Percentiles rank a stretch among this genome's conserved stretches.
phyloP scores from a whole-genome alignment of 2,797 vertebrate species.

The Crocidura indochinensis region DNA sequence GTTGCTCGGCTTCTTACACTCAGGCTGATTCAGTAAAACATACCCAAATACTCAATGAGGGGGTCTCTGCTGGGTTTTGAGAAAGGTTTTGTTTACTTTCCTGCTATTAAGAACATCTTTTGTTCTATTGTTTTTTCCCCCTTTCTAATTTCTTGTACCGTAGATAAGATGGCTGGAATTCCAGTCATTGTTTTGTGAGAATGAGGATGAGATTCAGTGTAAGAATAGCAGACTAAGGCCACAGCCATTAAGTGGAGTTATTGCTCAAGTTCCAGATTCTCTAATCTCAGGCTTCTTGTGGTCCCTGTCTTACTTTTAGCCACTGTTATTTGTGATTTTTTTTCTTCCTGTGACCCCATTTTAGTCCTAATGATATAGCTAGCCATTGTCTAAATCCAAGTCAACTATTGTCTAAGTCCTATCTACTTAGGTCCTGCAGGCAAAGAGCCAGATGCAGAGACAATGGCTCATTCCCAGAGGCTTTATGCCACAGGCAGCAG shows the following conservation, averaged over 20 bases:
- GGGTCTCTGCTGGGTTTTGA: neutral
- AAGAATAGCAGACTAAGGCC: neutral
- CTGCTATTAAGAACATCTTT: neutral
- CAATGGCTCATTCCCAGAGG: neutral
- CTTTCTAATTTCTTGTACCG: slow-evolving; percentile 37
- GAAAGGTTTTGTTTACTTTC: neutral
- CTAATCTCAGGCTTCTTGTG: neutral
- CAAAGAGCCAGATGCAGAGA: neutral
- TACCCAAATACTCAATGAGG: neutral
- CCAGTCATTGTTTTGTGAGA: slow-evolving; percentile 52
- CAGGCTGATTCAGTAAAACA: neutral
- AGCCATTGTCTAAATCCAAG: neutral
- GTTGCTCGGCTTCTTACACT: neutral
- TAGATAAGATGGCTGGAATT: neutral
- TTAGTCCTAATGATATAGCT: neutral
- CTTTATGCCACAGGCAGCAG: neutral
- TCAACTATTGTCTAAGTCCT: no score
- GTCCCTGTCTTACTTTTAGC: neutral
- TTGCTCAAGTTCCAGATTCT: no score
- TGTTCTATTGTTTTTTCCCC: slow-evolving; percentile 9
- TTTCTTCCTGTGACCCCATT: neutral
- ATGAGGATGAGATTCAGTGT: neutral
- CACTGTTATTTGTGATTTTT: neutral
- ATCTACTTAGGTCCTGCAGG: neutral
- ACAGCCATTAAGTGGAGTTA: neutral